Base-by-base conservation (phyloP, 2,797 vertebrate genomes). In the Onychomys leucogaster region DNA sequence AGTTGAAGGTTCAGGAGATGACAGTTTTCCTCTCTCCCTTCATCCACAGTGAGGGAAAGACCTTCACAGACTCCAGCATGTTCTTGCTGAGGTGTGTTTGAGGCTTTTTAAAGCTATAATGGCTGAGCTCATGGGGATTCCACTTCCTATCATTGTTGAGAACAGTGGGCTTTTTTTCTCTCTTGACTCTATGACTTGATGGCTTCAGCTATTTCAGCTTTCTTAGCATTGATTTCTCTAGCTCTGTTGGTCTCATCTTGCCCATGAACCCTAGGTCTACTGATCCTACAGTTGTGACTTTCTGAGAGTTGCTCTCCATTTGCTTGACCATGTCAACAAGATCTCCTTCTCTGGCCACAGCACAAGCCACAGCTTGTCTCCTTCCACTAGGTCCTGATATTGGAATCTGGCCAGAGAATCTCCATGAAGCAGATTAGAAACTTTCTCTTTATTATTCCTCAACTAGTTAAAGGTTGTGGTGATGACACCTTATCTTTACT, bases 341-440 rank as follows among this genome's bases (percentile, higher is more conserved):
- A 81, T 43, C 29, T 2, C 23, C 16, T 7, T 84, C 61, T 61
- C 23, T 78, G 16, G 16, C 27, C 55, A 2, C 32, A 57, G 16
- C 19, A 34, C n/a, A n/a, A n/a, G n/a, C 10, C 37, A 46, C 0
- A 29, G 16, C 13, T 11, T 23, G 55, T 29, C 94, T 77, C 85
- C 5, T 82, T 43, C 52, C 19, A 61, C 2, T 1, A 43, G n/a
- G 32, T 41, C 59, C 2, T 55, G 37, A 2, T 4, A 16, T 5
- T 92, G 71, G 59, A 73, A 82, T 86, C 97, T 95, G 41, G 27
- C 61, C 69, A 84, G 41, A 27, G 77, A 89, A 21, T 32, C 29
- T 19, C 43, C 86, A 21, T 87, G 21, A 17, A 55, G 4, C 13
- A 27, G 10, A 11, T 97, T 61, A 2, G 92, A 34, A 67, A 37